Evolutionary conservation across 2,888 invertebrate genomes (phyloP).

Genomic region (Flabesymbios commensalis): DNA sequence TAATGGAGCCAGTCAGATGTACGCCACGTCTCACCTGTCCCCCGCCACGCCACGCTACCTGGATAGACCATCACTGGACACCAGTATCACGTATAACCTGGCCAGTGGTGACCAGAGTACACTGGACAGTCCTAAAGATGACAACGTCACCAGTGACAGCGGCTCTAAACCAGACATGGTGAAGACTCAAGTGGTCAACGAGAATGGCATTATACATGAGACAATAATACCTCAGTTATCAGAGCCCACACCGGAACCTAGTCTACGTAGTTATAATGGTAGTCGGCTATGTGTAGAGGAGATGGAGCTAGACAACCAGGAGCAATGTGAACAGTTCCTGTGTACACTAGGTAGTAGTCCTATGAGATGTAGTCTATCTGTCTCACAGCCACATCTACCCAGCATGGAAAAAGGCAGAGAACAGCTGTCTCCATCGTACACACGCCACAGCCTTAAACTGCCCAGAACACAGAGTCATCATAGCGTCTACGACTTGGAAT

Average conservation of each 20-base stretch:
- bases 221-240: too few species aligned
- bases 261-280: too few species aligned
- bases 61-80: slow-evolving; percentile 17
- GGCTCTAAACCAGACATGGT: too few species aligned
- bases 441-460: not conserved
- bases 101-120: not conserved
- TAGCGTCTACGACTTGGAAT: slow-evolving; percentile 14
- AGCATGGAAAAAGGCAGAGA: slow-evolving; percentile 7
- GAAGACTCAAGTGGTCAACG: too few species aligned
- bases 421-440: not conserved
- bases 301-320: too few species aligned
- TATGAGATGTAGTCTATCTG: slow-evolving; percentile 12
- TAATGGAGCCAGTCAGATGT: slow-evolving; percentile 8
- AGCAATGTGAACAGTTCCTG: too few species aligned
- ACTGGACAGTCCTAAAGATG: too few species aligned
- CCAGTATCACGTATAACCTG: slow-evolving; percentile 9
- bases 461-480: not conserved
- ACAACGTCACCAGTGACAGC: too few species aligned
- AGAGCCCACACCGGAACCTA: too few species aligned
- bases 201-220: too few species aligned
- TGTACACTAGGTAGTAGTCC: too few species aligned
- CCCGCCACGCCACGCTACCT: slow-evolving; percentile 10
- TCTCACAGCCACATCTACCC: slow-evolving; percentile 22
- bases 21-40: slow-evolving; percentile 2
- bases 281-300: too few species aligned